These are phyloP conservation scores for Andricus grossulariae DNA, from an alignment of 1,140 invertebrate species.

Conservation along the genomic window DNA sequence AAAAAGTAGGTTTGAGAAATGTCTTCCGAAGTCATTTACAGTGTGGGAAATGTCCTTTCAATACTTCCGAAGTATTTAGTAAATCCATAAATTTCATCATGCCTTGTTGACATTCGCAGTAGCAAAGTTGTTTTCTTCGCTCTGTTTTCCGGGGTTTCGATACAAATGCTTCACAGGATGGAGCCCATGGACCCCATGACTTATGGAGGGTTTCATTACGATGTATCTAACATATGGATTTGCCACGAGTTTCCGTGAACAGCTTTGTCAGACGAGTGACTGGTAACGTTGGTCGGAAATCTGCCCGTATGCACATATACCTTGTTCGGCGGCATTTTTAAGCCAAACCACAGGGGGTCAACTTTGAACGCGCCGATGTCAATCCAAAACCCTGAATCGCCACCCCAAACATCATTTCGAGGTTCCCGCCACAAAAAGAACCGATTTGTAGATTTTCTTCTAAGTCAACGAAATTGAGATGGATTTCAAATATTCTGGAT, in stretches of 20 bases:
- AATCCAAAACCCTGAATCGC: conserved; percentile 50
- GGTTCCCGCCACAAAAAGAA: conserved; percentile 9
- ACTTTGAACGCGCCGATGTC: conserved; percentile 64
- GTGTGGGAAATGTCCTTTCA: conserved; percentile 3
- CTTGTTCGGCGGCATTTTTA: conserved; percentile 54
- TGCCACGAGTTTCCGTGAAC: conserved; percentile 53
- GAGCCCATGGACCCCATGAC: background rate
- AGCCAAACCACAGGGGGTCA: conserved; percentile 54
- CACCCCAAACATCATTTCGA: conserved; percentile 32
- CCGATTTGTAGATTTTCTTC: background rate
- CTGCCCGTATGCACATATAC: conserved; percentile 45
- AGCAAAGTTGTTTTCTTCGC: conserved; percentile 1
- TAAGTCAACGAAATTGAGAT: conserved; percentile 14
- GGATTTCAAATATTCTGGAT: background rate
- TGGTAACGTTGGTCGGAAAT: conserved; percentile 34
- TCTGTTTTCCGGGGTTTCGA: conserved; percentile 13
- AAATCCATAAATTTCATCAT: conserved; percentile 15
- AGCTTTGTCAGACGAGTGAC: conserved; percentile 43
- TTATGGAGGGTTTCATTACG: conserved; percentile 24
- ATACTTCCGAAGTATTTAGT: conserved; percentile 20
- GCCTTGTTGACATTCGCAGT: conserved; percentile 19
- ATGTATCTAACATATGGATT: conserved; percentile 37
- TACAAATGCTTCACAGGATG: conserved; percentile 2
- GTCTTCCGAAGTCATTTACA: background rate
- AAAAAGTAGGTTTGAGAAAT: conserved; percentile 14